phyloP scores from a whole-genome alignment of 2,888 invertebrate genomes.

The Salticus scenicus region DNA sequence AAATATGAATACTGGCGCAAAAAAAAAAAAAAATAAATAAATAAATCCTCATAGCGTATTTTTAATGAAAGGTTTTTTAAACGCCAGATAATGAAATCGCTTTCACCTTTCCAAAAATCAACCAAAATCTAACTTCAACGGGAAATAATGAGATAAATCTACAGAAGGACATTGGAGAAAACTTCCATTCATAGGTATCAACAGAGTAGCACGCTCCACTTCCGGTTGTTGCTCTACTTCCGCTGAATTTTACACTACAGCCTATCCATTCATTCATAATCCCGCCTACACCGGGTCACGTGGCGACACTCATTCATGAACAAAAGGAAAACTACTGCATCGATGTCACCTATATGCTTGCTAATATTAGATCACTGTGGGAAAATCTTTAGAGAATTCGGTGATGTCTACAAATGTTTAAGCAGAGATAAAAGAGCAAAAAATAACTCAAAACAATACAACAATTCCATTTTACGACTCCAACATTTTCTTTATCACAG shows the following conservation, averaged over 20 bases:
- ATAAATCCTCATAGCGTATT: no score
- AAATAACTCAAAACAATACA: background rate
- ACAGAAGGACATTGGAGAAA: background rate
- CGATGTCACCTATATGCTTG: constrained; percentile 8
- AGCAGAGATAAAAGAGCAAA: background rate
- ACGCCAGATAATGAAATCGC: background rate
- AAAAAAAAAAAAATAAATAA: no score
- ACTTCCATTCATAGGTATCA: constrained; percentile 23
- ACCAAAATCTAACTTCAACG: background rate
- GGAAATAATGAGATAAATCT: background rate
- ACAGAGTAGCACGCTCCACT: constrained; percentile 54
- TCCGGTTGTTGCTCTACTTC: constrained; percentile 62
- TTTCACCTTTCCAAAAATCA: background rate
- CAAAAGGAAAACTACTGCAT: constrained; percentile 21
- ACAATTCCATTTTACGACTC: background rate
- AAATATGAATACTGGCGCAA: no score
- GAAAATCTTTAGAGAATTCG: background rate
- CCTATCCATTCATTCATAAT: constrained; percentile 49
- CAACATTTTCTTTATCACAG: background rate
- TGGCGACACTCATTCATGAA: constrained; percentile 64
- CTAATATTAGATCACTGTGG: constrained; percentile 11
- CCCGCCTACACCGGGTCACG: constrained; percentile 58
- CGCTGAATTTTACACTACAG: constrained; percentile 43
- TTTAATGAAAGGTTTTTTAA: no score
- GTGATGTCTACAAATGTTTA: background rate